A percentile compares a stretch with the other conserved stretches of the same genome.
Evolutionary conservation across 2,888 invertebrate species (phyloP).

Genomic region (Dimorphilus gyrociliatus): DNA sequence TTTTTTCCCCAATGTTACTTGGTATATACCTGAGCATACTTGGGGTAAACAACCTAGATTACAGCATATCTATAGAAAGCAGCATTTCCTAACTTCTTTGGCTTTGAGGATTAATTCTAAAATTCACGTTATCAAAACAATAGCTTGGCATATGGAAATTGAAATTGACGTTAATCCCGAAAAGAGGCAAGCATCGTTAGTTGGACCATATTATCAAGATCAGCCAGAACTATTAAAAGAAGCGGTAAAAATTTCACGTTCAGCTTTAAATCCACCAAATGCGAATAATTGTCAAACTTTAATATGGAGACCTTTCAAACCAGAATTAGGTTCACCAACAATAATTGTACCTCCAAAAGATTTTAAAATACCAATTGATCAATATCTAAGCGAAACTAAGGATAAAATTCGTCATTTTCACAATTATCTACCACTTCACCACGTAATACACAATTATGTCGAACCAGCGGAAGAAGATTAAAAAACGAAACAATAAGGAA

Average conservation of each 20-base stretch:
- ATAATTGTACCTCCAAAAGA: constrained; percentile 31
- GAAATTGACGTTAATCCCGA: constrained; percentile 30
- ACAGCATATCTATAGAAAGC: constrained; percentile 31
- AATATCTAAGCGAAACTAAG: constrained; percentile 5
- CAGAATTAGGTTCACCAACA: constrained; percentile 17
- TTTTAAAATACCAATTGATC: no score
- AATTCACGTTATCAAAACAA: constrained; percentile 30
- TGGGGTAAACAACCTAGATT: constrained; percentile 26
- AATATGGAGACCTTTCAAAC: constrained; percentile 31
- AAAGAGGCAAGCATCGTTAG: constrained; percentile 19
- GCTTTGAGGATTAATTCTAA: no score
- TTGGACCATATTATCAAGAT: constrained; percentile 11
- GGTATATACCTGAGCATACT: constrained; percentile 32
- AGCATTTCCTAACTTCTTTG: constrained; percentile 36
- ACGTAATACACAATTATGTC: no score
- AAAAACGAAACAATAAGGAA: no score
- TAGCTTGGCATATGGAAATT: constrained; percentile 29
- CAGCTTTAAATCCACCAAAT: constrained; percentile 30
- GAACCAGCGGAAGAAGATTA: no score
- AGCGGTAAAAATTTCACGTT: constrained; percentile 19
- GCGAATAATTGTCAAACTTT: constrained; percentile 34
- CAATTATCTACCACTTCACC: no score
- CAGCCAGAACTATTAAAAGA: constrained; percentile 7
- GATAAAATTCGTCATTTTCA: no score
- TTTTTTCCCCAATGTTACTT: constrained; percentile 36